Conservation (phyloP, 2,797 vertebrate genomes). For the Hoplostethus atlanticus region DNA sequence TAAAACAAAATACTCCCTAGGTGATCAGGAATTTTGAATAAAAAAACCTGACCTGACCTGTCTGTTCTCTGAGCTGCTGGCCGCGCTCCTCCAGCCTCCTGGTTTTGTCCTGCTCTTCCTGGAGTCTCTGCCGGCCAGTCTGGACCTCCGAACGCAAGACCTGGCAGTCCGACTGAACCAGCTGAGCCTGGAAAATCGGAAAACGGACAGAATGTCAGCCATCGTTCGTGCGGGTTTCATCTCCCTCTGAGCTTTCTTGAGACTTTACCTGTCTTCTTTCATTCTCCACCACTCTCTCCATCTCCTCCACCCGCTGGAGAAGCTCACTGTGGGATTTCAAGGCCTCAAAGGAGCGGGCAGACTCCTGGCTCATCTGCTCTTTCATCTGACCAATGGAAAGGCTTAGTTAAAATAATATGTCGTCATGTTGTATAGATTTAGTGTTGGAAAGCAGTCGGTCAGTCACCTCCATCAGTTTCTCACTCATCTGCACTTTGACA, state of each 20-base stretch:
- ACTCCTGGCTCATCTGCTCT: constrained; percentile 76
- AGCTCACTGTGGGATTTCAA: constrained; percentile 77
- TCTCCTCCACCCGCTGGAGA: constrained; percentile 77
- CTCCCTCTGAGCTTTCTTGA: background rate
- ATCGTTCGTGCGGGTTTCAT: background rate
- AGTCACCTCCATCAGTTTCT: constrained; percentile 82
- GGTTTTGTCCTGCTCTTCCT: constrained; percentile 65
- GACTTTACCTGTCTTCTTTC: constrained; percentile 56
- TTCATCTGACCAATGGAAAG: constrained; percentile 68
- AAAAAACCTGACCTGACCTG: constrained; percentile 57
- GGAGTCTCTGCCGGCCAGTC: constrained; percentile 60
- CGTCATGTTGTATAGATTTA: background rate
- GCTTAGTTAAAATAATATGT: background rate
- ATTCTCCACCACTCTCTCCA: constrained; percentile 76
- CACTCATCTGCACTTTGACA: constrained; percentile 77
- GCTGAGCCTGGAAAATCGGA: constrained; percentile 72
- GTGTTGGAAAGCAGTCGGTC: constrained; percentile 12
- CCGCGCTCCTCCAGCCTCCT: constrained; percentile 60
- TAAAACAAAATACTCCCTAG: too few relatives aligned
- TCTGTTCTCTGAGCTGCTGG: constrained; percentile 47
- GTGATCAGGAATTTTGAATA: too few relatives aligned
- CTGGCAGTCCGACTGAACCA: constrained; percentile 75
- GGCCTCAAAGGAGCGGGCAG: constrained; percentile 64
- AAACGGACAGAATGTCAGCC: background rate
- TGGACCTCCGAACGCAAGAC: constrained; percentile 66